phyloP scores from a whole-genome alignment of 2,797 vertebrate genomes.

The Salarias fasciatus region DNA sequence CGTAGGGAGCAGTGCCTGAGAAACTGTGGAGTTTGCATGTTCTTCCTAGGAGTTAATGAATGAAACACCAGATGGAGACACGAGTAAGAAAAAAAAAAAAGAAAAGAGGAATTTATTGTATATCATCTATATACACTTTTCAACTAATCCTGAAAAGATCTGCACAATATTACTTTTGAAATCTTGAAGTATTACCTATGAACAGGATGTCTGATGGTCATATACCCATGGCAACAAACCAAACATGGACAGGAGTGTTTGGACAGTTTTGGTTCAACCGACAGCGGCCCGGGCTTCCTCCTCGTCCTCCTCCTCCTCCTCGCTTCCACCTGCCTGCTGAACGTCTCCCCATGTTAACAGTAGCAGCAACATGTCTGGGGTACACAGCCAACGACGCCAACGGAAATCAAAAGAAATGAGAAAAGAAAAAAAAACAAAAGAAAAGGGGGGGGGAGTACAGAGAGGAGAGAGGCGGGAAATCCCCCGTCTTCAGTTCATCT shows the following conservation, averaged over 20 bases:
- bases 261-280: constrained; percentile 73
- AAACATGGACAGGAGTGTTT: constrained; percentile 71
- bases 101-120: constrained; percentile 77
- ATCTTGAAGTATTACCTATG: constrained; percentile 61
- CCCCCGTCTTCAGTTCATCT: constrained; percentile 15
- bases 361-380: constrained; percentile 74
- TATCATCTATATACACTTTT: constrained; percentile 80
- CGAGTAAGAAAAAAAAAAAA: constrained; percentile 72
- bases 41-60: constrained; percentile 18
- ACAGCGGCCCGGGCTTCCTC: constrained; percentile 52
- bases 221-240: constrained; percentile 74
- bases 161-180: constrained; percentile 69
- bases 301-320: background rate
- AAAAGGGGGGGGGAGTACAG: no score
- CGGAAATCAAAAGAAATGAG: background rate
- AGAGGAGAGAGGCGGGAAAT: constrained; percentile 22
- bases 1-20: no score
- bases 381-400: constrained; percentile 51
- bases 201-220: constrained; percentile 71
- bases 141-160: constrained; percentile 76
- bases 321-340: constrained; percentile 36
- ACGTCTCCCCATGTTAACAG: constrained; percentile 61
- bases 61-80: constrained; percentile 20
- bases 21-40: constrained; percentile 25
- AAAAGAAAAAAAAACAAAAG: constrained; percentile 14